Evolutionary conservation across 2,797 vertebrate species (phyloP).

Genomic region (Paedocypris micromegethes): DNA sequence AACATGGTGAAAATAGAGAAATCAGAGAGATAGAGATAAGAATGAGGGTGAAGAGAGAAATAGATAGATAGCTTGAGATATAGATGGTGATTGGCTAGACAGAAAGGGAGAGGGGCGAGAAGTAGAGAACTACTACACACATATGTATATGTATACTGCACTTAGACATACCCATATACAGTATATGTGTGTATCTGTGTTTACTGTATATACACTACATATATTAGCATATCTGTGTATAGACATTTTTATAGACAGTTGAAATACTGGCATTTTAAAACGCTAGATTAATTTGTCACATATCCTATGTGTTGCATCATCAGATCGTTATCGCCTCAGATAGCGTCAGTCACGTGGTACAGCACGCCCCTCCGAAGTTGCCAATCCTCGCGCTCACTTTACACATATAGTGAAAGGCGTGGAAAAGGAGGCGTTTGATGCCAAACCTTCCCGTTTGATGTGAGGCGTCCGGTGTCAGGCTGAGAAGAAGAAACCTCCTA

Average conservation of each 20-base stretch:
- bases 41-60: background rate
- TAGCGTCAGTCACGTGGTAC: slow-evolving; percentile 39
- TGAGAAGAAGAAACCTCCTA: background rate
- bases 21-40: background rate
- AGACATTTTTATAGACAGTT: too few species aligned
- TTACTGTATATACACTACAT: too few species aligned
- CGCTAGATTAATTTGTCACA: too few species aligned
- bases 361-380: slow-evolving; percentile 37
- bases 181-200: too few species aligned
- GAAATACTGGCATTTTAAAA: too few species aligned
- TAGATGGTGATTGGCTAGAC: background rate
- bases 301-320: slow-evolving; percentile 22
- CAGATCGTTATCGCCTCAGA: background rate
- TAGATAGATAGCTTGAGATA: background rate
- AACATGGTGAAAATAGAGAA: background rate
- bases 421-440: background rate
- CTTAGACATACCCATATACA: too few species aligned
- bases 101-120: too few species aligned
- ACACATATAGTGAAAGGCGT: slow-evolving; percentile 56
- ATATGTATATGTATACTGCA: too few species aligned
- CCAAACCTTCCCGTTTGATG: slow-evolving; percentile 35
- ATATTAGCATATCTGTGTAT: too few species aligned
- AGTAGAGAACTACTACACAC: too few species aligned
- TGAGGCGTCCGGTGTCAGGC: background rate
- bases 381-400: slow-evolving; percentile 53